These are phyloP conservation scores for Erebia ligea DNA, from an alignment of 2,888 invertebrate species.

Conservation along the genomic window DNA sequence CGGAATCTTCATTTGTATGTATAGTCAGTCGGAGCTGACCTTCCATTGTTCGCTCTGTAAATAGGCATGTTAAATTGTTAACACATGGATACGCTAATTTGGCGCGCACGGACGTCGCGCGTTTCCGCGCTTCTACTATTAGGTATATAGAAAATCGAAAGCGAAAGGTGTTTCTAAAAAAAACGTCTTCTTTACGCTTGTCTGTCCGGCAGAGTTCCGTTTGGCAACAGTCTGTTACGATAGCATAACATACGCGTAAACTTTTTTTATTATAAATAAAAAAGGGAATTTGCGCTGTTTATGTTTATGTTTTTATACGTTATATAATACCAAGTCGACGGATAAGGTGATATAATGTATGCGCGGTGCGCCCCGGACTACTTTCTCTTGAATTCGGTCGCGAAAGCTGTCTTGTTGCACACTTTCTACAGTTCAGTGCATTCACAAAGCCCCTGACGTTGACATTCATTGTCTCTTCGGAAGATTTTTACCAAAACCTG, in stretches of 20 bases:
- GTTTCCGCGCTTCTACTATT: slow-evolving; percentile 64
- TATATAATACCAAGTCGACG: slow-evolving; percentile 71
- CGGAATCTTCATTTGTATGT: slow-evolving; percentile 64
- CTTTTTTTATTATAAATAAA: not conserved
- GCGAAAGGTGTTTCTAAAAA: slow-evolving; percentile 53
- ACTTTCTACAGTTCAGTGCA: slow-evolving; percentile 78
- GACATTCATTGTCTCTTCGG: slow-evolving; percentile 14
- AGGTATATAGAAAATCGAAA: slow-evolving; percentile 61
- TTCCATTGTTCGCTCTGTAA: slow-evolving; percentile 76
- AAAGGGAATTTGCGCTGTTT: slow-evolving; percentile 23
- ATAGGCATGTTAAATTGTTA: slow-evolving; percentile 63
- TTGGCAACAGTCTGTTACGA: slow-evolving; percentile 53
- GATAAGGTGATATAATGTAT: slow-evolving; percentile 80
- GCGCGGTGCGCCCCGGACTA: slow-evolving; percentile 72
- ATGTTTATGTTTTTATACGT: slow-evolving; percentile 46
- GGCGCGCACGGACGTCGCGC: slow-evolving; percentile 58
- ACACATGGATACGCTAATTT: slow-evolving; percentile 74
- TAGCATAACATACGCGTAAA: slow-evolving; percentile 12
- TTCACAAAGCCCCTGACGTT: slow-evolving; percentile 43
- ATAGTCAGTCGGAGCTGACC: slow-evolving; percentile 62
- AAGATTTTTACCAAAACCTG: slow-evolving; percentile 10
- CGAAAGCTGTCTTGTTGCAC: slow-evolving; percentile 79
- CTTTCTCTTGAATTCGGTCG: slow-evolving; percentile 83
- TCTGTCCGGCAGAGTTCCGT: slow-evolving; percentile 49
- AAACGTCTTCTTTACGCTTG: slow-evolving; percentile 31